Evolutionary conservation across 2,888 invertebrate genomes (phyloP), one percentile per base, ranked within the genome.

Genomic region (Leptinotarsa tumamoca): DNA sequence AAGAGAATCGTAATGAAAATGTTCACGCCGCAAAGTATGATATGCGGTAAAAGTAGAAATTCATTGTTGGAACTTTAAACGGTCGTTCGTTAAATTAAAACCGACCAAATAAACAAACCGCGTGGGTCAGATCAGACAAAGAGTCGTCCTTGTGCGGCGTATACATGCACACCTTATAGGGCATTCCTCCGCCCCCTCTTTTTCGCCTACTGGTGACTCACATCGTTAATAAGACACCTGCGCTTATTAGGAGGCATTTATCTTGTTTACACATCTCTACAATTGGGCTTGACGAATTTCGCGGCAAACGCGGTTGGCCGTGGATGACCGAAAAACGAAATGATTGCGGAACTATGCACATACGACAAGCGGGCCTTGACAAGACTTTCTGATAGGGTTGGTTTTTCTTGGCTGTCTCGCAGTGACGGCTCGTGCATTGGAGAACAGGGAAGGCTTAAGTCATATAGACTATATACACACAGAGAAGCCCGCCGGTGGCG

Each of bases 191-290:
- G 73, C 69, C 63, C 63, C 17, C 33, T 63, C 63, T 3, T 13
- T 17, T 63, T 33, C 33, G 68, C 80, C 82, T 78, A 82, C 81
- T 77, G 78, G 79, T 81, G 81, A 80, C 79, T 82, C 81, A 80
- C 77, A 17, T 21, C 68, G 43, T 66, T 56, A 54, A 43, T 27
- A 67, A 66, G 33, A 67, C 74, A 70, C 56, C 56, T 56, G 49
- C 66, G 61, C 68, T 49, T 68, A 68, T 68, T 27, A 51, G 50
- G 66, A 43, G 49, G 52, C 63, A 23, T 54, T 74, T 70, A 66
- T 61, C 68, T 52, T 73, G 68, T 52, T 67, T 63, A 33, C 52
- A 63, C 71, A 58, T 58, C 58, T 27, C 61, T 50, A 61, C 61
- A 58, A 66, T 43, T 51, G 69, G 52, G n/a, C 3, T 43, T 52